phyloP scores from a whole-genome alignment of 1,140 invertebrate genomes.

The Bombus difficillimus region DNA sequence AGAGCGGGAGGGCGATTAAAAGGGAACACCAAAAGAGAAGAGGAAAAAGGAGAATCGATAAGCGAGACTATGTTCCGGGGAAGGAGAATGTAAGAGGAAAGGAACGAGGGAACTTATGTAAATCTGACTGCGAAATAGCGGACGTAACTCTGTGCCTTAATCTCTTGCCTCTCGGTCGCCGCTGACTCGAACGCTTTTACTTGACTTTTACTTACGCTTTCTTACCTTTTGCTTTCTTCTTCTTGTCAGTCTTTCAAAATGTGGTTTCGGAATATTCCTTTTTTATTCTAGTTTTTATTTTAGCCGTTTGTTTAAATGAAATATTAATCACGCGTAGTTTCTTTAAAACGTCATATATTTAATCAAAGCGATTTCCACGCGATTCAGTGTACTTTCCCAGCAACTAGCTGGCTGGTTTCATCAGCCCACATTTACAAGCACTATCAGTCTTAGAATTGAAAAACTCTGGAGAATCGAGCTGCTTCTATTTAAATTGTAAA shows the following conservation, averaged over 20 bases:
- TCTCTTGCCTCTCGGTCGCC: conserved; percentile 58
- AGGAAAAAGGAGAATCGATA: not conserved
- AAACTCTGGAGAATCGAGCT: too few relatives aligned
- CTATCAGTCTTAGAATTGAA: too few relatives aligned
- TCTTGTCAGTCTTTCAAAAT: not conserved
- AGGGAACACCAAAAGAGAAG: not conserved
- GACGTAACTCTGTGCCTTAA: conserved; percentile 75
- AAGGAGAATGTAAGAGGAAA: conserved; percentile 6
- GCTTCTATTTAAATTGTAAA: too few relatives aligned
- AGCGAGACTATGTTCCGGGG: not conserved
- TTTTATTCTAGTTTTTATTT: not conserved
- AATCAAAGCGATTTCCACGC: too few relatives aligned
- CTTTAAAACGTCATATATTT: too few relatives aligned
- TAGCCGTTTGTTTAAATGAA: not conserved
- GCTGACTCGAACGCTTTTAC: conserved; percentile 40
- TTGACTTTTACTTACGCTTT: conserved; percentile 34
- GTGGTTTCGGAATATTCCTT: not conserved
- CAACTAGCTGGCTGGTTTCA: too few relatives aligned
- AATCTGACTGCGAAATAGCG: conserved; percentile 75
- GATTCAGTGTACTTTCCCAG: too few relatives aligned
- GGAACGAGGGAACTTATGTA: conserved; percentile 70
- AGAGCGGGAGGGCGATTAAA: conserved; percentile 13
- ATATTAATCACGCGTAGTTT: too few relatives aligned
- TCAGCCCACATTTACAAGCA: too few relatives aligned
- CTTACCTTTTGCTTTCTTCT: conserved; percentile 29